Evolutionary conservation across 2,113 vertebrate species (phyloP), one percentile per base, ranked within the genome.

Genomic region (Podocnemis expansa): DNA sequence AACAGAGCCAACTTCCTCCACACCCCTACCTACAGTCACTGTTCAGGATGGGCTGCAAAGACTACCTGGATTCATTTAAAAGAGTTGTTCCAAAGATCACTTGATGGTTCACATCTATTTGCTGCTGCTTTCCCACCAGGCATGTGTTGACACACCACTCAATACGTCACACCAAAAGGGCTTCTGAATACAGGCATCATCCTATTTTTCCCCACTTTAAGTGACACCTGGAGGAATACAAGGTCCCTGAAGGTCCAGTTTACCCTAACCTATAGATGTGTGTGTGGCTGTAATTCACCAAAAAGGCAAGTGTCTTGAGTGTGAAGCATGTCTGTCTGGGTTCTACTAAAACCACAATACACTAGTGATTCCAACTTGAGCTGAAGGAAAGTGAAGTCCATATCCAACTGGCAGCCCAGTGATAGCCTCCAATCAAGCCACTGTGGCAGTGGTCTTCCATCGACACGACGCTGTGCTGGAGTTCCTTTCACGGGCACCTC

Each of bases 401-500:
- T 14, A 24, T 21, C 51, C 22, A 5, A n/a, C 54, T 38, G 78
- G 21, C 25, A 17, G 34, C 86, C 38, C n/a, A 85, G 22, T 6
- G 14, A 2, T 43, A 27, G 55, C 47, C 47, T 80, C 54, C 56
- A 78, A 6, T 2, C 1, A 27, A 55, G 55, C n/a, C 29, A 58
- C 43, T 43, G 41, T 2, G 88, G 47, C 3, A 56, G 41, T 24
- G 79, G 49, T 14, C 54, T 73, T 25, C 73, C 60, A 87, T 8
- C 5, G 41, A 54, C 73, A 1, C 1, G 1, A 38, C 2, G 34
- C 29, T 11, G 0, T 34, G 85, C 6, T 0, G 1, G 4, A 63
- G 31, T 34, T 34, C 12, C 16, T 34, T 63, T 63, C 14, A 17
- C 60, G 34, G 31, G 60, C 17, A 63, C 31, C 60, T 34, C 60